Evolutionary conservation across 1,140 invertebrate genomes (phyloP).

Genomic region (Atta colombica): DNA sequence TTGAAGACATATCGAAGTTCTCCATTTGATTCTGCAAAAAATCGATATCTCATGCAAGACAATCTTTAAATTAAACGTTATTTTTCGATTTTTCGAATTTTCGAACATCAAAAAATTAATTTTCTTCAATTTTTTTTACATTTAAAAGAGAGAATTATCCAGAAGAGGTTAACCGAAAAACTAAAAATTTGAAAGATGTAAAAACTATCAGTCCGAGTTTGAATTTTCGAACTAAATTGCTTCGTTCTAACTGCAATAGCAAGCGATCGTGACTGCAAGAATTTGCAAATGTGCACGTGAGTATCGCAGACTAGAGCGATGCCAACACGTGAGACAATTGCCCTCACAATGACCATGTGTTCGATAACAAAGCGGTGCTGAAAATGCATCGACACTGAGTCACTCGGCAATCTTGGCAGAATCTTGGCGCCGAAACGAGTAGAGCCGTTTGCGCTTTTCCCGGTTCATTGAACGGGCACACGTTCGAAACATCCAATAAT

Average conservation of each 20-base stretch:
- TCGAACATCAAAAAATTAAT: background rate
- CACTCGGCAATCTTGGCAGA: constrained; percentile 61
- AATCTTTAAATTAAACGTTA: background rate
- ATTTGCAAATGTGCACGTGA: constrained; percentile 65
- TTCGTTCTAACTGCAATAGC: background rate
- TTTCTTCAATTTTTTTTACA: background rate
- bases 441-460: constrained; percentile 18
- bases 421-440: constrained; percentile 12
- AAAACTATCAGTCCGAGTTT: background rate
- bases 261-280: background rate
- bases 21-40: constrained; percentile 25
- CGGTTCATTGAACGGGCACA: constrained; percentile 53
- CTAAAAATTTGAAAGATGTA: background rate
- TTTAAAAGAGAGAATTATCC: background rate
- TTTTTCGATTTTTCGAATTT: background rate
- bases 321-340: constrained; percentile 71
- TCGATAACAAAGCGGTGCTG: constrained; percentile 41
- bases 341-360: constrained; percentile 34
- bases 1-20: constrained; percentile 20
- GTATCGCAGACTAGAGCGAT: constrained; percentile 7
- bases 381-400: constrained; percentile 54
- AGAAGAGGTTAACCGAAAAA: background rate
- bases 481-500: background rate
- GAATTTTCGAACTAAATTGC: background rate
- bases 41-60: background rate